Conservation (phyloP, 2,797 vertebrate species). For the Coranthus polyacanthus region DNA sequence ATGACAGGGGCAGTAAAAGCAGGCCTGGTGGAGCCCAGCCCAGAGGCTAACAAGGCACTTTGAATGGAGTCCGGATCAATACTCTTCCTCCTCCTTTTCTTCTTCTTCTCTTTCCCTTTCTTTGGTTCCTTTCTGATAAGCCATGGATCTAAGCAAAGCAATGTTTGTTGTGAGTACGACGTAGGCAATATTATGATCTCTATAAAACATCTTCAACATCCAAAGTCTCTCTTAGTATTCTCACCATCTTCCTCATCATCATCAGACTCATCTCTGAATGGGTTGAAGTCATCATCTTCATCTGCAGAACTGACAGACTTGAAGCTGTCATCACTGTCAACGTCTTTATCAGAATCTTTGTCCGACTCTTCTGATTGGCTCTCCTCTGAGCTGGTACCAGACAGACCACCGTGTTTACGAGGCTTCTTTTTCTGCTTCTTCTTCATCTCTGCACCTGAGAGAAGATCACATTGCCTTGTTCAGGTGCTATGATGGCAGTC, state of each 20-base stretch:
- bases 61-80: conserved; percentile 99
- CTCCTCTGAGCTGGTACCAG: conserved; percentile 95
- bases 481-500: no score
- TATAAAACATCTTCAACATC: not conserved
- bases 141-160: conserved; percentile 91
- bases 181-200: not conserved
- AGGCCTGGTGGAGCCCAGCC: conserved; percentile 94
- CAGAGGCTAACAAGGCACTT: conserved; percentile 99
- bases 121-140: conserved; percentile 98
- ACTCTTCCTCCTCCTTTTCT: conserved; percentile 92
- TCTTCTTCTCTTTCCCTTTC: conserved; percentile 92
- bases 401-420: conserved; percentile 90
- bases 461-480: not conserved
- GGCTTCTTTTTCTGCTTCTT: conserved; percentile 93
- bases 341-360: conserved; percentile 77
- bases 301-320: conserved; percentile 93
- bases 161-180: not conserved
- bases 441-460: conserved; percentile 88
- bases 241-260: conserved; percentile 96
- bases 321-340: conserved; percentile 91
- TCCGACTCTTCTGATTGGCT: conserved; percentile 89
- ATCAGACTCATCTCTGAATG: conserved; percentile 96
- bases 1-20: conserved; percentile 90
- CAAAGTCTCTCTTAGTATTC: conserved; percentile 25
- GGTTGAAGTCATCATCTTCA: conserved; percentile 95